These are phyloP conservation scores for Anguilla rostrata DNA, from an alignment of 2,113 vertebrate species.

Conservation along the genomic window DNA sequence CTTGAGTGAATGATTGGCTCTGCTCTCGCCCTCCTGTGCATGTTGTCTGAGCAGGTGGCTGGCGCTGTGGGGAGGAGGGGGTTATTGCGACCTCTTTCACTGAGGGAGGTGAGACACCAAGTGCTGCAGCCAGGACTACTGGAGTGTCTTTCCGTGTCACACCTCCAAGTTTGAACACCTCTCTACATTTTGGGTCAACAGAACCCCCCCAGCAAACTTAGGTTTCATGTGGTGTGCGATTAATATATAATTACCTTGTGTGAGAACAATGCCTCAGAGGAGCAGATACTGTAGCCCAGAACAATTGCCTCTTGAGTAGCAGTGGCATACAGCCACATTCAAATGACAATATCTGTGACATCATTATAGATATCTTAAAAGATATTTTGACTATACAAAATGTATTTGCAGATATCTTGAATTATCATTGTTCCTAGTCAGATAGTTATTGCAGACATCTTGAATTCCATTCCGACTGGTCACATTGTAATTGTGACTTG, in stretches of 20 bases:
- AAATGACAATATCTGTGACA: no score
- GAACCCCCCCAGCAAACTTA: not conserved
- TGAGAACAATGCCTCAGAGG: not conserved
- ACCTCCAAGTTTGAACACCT: slow-evolving; percentile 7
- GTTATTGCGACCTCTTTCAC: slow-evolving; percentile 49
- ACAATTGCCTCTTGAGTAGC: not conserved
- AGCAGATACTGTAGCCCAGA: not conserved
- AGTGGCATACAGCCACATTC: no score
- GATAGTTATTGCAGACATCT: no score
- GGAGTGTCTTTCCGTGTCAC: slow-evolving; percentile 28
- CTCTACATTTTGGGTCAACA: not conserved
- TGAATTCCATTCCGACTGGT: no score
- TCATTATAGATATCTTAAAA: no score
- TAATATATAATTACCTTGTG: not conserved
- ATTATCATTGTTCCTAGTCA: no score
- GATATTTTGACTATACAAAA: no score
- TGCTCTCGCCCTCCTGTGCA: slow-evolving; percentile 46
- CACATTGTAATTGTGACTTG: no score
- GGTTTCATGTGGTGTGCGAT: not conserved
- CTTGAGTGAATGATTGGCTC: not conserved
- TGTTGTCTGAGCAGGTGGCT: slow-evolving; percentile 58
- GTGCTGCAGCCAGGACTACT: slow-evolving; percentile 19
- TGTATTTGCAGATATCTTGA: no score
- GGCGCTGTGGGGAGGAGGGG: slow-evolving; percentile 54
- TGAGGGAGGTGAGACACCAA: slow-evolving; percentile 56